These are phyloP conservation scores for Ceyx cyanopectus DNA, from an alignment of 2,113 vertebrate genomes.

Conservation along the genomic window DNA sequence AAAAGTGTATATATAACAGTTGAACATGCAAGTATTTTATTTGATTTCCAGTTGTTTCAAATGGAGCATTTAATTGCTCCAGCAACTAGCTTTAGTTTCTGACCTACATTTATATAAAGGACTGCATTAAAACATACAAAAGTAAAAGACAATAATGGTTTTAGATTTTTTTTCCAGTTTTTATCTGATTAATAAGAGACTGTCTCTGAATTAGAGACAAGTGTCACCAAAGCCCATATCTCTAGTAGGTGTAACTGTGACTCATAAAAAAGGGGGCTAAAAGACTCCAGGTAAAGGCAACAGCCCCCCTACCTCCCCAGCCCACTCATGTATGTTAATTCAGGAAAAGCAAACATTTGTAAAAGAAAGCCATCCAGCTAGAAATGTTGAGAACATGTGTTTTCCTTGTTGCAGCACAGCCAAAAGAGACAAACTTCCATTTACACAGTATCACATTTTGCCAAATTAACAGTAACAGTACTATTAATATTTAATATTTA, in stretches of 20 bases:
- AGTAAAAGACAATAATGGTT: background rate
- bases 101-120: constrained; percentile 31
- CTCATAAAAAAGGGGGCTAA: background rate
- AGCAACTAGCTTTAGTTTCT: background rate
- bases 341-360: constrained; percentile 47
- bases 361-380: constrained; percentile 19
- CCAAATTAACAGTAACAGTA: constrained; percentile 44
- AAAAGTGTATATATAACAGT: background rate
- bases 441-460: constrained; percentile 31
- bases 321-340: background rate
- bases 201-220: background rate
- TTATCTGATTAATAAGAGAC: background rate
- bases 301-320: background rate
- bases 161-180: background rate
- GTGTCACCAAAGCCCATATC: background rate
- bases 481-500: constrained; percentile 55
- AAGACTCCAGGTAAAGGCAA: constrained; percentile 18
- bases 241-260: background rate
- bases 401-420: constrained; percentile 21
- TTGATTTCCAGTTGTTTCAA: background rate
- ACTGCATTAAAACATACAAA: background rate
- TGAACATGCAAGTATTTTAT: background rate
- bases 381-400: constrained; percentile 39
- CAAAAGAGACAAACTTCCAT: constrained; percentile 40
- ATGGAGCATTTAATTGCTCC: background rate